Percentiles rank a stretch among this genome's conserved stretches.
Evolutionary conservation across 2,888 invertebrate species (phyloP).

Genomic region (Oscheius sp.): DNA sequence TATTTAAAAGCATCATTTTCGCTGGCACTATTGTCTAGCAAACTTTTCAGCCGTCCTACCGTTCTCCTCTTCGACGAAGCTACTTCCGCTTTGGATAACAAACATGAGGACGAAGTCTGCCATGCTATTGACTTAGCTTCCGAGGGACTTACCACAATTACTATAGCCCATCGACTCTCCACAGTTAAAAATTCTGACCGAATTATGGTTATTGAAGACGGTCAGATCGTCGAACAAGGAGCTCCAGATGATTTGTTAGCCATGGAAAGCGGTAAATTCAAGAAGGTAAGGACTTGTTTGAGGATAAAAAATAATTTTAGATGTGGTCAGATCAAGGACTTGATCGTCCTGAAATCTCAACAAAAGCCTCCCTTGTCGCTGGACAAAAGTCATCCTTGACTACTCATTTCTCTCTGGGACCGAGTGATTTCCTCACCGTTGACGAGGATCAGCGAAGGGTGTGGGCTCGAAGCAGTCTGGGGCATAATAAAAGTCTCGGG

Average conservation of each 20-base stretch:
- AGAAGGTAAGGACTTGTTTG: slow-evolving; percentile 30
- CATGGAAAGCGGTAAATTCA: slow-evolving; percentile 51
- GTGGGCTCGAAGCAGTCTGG: slow-evolving; percentile 66
- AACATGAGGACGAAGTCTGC: slow-evolving; percentile 69
- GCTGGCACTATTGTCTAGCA: too few species aligned
- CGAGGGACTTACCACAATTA: slow-evolving; percentile 66
- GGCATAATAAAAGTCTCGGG: slow-evolving; percentile 60
- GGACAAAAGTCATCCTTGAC: slow-evolving; percentile 41
- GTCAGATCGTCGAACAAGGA: slow-evolving; percentile 66
- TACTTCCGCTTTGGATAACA: slow-evolving; percentile 64
- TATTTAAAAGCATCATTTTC: not conserved
- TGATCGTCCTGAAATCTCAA: slow-evolving; percentile 39
- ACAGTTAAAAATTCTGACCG: slow-evolving; percentile 64
- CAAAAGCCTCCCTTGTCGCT: not conserved
- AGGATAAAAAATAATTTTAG: slow-evolving; percentile 11
- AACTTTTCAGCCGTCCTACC: slow-evolving; percentile 45
- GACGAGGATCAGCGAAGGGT: slow-evolving; percentile 53
- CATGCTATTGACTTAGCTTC: slow-evolving; percentile 67
- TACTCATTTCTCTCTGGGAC: slow-evolving; percentile 41
- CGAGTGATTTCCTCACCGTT: slow-evolving; percentile 19
- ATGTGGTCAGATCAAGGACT: slow-evolving; percentile 62
- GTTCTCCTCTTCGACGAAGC: slow-evolving; percentile 65
- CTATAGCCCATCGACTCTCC: slow-evolving; percentile 65
- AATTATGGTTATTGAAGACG: slow-evolving; percentile 66
- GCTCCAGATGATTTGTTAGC: slow-evolving; percentile 63